Evolutionary conservation across 2,113 vertebrate genomes (phyloP).

Genomic region (Protobothrops mucrosquamatus): DNA sequence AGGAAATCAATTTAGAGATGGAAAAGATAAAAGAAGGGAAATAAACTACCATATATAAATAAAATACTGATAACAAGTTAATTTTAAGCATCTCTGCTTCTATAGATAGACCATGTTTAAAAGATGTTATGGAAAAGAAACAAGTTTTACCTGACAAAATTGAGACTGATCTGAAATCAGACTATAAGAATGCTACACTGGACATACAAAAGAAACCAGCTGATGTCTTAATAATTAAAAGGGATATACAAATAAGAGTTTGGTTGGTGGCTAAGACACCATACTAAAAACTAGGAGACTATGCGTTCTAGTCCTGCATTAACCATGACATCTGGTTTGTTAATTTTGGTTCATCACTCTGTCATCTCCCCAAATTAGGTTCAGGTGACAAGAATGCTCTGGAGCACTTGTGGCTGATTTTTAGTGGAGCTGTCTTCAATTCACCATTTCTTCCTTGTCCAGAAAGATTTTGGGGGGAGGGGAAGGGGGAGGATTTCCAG

Average conservation of each 20-base stretch:
- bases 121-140: background rate
- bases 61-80: background rate
- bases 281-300: background rate
- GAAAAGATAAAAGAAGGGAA: too few relatives aligned
- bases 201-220: background rate
- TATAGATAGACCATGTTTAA: background rate
- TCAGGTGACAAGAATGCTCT: background rate
- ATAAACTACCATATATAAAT: too few relatives aligned
- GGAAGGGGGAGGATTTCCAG: background rate
- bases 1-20: too few relatives aligned
- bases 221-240: background rate
- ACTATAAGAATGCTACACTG: background rate
- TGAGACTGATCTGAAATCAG: background rate
- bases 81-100: background rate
- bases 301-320: background rate
- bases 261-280: background rate
- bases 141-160: background rate
- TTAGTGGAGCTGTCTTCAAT: background rate
- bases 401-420: background rate
- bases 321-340: background rate
- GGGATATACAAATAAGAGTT: background rate
- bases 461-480: background rate
- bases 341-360: background rate
- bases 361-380: background rate
- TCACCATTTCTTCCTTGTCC: background rate